Evolutionary conservation across 2,888 invertebrate genomes (phyloP).

Genomic region (Drosophila meridiana): DNA sequence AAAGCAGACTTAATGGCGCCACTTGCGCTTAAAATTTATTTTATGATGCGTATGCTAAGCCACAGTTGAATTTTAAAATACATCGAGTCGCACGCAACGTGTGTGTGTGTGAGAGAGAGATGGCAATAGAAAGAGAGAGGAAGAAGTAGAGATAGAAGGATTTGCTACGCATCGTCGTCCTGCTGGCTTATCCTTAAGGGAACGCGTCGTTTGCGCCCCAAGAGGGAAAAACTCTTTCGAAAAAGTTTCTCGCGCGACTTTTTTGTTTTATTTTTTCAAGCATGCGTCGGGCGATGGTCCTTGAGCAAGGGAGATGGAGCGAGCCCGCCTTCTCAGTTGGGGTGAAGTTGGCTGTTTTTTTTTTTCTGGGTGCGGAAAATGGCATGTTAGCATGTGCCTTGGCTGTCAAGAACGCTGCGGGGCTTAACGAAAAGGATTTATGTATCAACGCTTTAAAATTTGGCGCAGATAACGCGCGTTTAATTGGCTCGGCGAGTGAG

Average conservation of each 20-base stretch:
- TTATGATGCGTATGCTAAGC: slow-evolving; percentile 79
- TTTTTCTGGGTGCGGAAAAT: slow-evolving; percentile 64
- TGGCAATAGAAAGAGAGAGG: background rate
- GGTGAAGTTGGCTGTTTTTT: slow-evolving; percentile 19
- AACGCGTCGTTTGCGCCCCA: slow-evolving; percentile 56
- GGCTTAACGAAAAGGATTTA: slow-evolving; percentile 82
- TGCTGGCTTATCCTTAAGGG: slow-evolving; percentile 71
- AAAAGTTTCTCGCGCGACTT: slow-evolving; percentile 71
- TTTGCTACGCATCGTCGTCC: slow-evolving; percentile 56
- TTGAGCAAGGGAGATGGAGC: slow-evolving; percentile 11
- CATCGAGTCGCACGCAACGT: slow-evolving; percentile 29
- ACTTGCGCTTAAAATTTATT: slow-evolving; percentile 81
- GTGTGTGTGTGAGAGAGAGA: background rate
- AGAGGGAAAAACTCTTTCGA: slow-evolving; percentile 70
- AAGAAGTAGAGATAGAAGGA: slow-evolving; percentile 23
- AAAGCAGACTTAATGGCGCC: slow-evolving; percentile 82
- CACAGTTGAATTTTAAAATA: slow-evolving; percentile 82
- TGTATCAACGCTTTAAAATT: slow-evolving; percentile 84
- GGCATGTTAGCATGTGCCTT: slow-evolving; percentile 76
- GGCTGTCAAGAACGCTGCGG: slow-evolving; percentile 79
- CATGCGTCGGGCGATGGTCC: slow-evolving; percentile 16
- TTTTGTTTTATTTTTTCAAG: slow-evolving; percentile 27
- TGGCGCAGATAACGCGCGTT: slow-evolving; percentile 83
- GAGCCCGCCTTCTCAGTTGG: background rate
- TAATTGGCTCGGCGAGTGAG: slow-evolving; percentile 78